Evolutionary conservation across 1,140 invertebrate genomes (phyloP).

Genomic region (Drusus annulatus): DNA sequence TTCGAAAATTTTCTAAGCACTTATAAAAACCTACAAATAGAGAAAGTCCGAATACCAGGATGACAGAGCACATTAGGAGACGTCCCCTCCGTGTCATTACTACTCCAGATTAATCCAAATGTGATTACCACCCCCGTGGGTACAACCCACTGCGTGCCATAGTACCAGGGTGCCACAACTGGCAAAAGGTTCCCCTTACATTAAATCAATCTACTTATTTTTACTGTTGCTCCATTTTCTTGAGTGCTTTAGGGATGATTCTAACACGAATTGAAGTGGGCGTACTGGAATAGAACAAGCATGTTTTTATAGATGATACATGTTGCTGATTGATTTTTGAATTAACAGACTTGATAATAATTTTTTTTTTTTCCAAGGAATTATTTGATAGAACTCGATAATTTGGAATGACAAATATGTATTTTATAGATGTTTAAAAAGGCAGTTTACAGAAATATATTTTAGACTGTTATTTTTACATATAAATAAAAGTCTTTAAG

Average conservation of each 20-base stretch:
- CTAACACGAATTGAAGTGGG: not conserved
- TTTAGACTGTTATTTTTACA: too few species aligned
- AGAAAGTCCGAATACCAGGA: not conserved
- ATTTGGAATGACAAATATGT: too few species aligned
- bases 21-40: too few species aligned
- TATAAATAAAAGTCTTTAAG: too few species aligned
- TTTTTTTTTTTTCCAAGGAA: too few species aligned
- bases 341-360: too few species aligned
- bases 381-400: too few species aligned
- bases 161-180: slow-evolving; percentile 7
- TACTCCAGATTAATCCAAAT: slow-evolving; percentile 54
- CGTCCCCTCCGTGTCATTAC: slow-evolving; percentile 23
- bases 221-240: slow-evolving; percentile 18
- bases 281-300: not conserved
- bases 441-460: too few species aligned
- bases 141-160: slow-evolving; percentile 1
- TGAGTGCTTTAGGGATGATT: slow-evolving; percentile 36
- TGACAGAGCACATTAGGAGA: slow-evolving; percentile 29
- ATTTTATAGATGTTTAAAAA: too few species aligned
- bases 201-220: slow-evolving; percentile 37
- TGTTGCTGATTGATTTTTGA: too few species aligned
- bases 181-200: slow-evolving; percentile 15
- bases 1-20: too few species aligned
- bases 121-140: slow-evolving; percentile 48
- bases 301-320: too few species aligned